These are phyloP conservation scores for Caenorhabditis drosophilae DNA, from an alignment of 2,888 invertebrate genomes.

Conservation along the genomic window DNA sequence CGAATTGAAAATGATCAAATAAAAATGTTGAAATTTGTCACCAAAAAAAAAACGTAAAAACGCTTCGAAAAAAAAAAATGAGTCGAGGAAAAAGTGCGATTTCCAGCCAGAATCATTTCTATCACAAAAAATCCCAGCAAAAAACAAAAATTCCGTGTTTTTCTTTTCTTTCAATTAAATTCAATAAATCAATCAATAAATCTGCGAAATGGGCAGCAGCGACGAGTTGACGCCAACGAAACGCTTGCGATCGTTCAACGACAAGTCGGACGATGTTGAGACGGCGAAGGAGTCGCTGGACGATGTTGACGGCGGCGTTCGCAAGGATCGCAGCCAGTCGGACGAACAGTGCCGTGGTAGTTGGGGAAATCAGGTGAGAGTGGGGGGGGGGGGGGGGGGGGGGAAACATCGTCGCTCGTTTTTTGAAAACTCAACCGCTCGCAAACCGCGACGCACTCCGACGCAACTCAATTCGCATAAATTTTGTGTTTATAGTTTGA, in stretches of 20 bases:
- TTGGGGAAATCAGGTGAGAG: conserved; percentile 34
- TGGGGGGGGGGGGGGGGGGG: too few relatives aligned
- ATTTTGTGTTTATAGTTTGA: too few relatives aligned
- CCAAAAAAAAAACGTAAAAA: not conserved
- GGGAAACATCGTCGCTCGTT: too few relatives aligned
- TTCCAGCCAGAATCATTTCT: too few relatives aligned
- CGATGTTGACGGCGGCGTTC: conserved; percentile 12
- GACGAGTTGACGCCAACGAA: conserved; percentile 3
- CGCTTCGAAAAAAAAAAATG: not conserved
- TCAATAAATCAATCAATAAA: conserved; percentile 19
- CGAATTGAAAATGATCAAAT: not conserved
- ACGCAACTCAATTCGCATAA: too few relatives aligned
- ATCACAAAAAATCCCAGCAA: too few relatives aligned
- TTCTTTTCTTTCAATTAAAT: too few relatives aligned
- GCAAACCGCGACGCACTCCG: too few relatives aligned
- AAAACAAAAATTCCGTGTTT: too few relatives aligned
- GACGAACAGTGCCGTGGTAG: conserved; percentile 22
- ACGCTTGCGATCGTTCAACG: conserved; percentile 11
- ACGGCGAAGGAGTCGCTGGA: conserved; percentile 9
- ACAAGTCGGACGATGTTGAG: not conserved
- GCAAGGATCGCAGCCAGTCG: not conserved
- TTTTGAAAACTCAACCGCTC: too few relatives aligned
- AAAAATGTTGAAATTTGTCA: not conserved
- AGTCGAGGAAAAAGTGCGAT: too few relatives aligned
- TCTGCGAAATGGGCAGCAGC: conserved; percentile 2